phyloP scores from a whole-genome alignment of 2,113 vertebrate species.

The Kobus ellipsiprymnus region DNA sequence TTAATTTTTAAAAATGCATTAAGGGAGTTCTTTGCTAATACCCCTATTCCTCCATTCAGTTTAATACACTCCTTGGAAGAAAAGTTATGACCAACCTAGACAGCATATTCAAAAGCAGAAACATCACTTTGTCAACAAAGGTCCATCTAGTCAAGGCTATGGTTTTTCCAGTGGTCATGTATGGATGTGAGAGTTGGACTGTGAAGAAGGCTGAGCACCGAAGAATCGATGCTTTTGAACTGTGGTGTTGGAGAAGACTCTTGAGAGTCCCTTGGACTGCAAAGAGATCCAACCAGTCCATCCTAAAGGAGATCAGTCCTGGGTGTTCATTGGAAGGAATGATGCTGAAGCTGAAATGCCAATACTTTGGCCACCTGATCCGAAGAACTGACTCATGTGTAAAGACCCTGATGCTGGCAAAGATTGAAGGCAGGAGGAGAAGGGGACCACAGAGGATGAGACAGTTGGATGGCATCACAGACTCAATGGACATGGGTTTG shows the following conservation, averaged over 20 bases:
- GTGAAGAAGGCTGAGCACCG: rapidly evolving
- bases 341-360: neutral
- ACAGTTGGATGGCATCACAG: neutral
- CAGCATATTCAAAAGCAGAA: neutral
- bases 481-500: neutral
- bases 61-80: neutral
- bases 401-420: neutral
- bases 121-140: neutral
- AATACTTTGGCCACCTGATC: neutral
- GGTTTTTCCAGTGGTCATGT: neutral
- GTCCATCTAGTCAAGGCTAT: neutral
- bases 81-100: neutral
- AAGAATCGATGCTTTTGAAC: neutral
- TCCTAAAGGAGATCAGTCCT: neutral
- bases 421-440: neutral
- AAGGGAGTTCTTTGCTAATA: neutral
- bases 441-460: neutral
- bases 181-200: neutral
- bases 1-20: neutral
- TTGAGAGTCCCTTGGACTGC: neutral
- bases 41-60: neutral
- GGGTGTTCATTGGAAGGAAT: neutral
- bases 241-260: neutral
- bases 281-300: neutral
- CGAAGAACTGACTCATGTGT: neutral